These are phyloP conservation scores for Eubucco bourcierii DNA, from an alignment of 2,113 vertebrate species.

Conservation along the genomic window DNA sequence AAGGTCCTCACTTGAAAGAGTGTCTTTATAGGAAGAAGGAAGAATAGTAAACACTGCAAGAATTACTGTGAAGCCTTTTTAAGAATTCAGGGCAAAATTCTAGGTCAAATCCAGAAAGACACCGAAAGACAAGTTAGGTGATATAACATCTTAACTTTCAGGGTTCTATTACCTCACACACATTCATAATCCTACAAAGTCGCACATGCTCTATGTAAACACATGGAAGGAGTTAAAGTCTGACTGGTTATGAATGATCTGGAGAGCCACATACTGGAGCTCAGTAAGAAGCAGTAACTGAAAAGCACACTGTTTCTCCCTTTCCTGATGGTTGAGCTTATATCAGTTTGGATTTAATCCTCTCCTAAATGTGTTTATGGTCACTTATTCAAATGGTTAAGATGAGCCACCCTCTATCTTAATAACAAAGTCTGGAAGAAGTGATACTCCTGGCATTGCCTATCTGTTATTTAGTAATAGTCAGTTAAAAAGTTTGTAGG, in stretches of 20 bases:
- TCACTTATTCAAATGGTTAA: neutral
- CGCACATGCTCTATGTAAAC: neutral
- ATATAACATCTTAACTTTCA: neutral
- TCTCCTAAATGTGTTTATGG: accelerated
- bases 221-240: neutral
- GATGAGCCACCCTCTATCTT: neutral
- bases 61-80: neutral
- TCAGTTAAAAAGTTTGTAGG: neutral
- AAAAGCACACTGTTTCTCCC: neutral
- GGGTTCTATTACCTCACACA: neutral
- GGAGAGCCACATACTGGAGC: neutral
- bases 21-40: neutral
- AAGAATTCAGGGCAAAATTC: neutral
- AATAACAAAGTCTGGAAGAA: neutral
- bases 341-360: neutral
- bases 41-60: neutral
- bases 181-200: neutral
- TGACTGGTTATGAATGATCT: neutral
- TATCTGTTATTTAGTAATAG: neutral
- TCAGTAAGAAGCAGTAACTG: neutral
- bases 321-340: neutral
- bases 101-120: neutral
- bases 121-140: neutral
- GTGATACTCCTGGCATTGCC: neutral
- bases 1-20: neutral